Evolutionary conservation across 2,888 invertebrate species (phyloP), one percentile per base, ranked within the genome.

Genomic region (Dicyrtoma fusca): DNA sequence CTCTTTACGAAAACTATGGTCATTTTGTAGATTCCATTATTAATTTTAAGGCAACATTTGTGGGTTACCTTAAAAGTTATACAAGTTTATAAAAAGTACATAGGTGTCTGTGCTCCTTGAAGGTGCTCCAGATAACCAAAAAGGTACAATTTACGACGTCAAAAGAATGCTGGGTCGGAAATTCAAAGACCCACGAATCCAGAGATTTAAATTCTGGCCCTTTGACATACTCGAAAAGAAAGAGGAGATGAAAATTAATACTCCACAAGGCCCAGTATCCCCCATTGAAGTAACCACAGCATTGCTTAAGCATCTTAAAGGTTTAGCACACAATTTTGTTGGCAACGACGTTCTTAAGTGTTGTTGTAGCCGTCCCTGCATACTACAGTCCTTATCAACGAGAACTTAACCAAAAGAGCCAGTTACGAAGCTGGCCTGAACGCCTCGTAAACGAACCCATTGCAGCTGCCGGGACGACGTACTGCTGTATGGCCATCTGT

Each of bases 371-470:
- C 1, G 92, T 92, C 3, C 92, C 92, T 1, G 92, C 92, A 5
- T 92, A 92, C 82, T 90, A 90, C 84, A 88, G 87, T 81, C 88
- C 88, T 81, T 85, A 82, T 83, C 63, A 63, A n/a, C 17, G 89
- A 47, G 88, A 89, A 82, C 89, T 95, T 1, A 89, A n/a, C 89
- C 19, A 89, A 89, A 82, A 95, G 95, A 84, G 93, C 94, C 8
- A 95, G 94, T 0, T 86, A 86, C 13, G 91, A 85, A 82, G 90
- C 94, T 21, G 94, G 92, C 0, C 83, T 96, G 25, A 94, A 94
- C 83, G 94, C 95, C 94, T 95, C 74, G 92, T 94, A 78, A 94
- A 94, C 83, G 94, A 95, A 83, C 95, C 95, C 11, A 95, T 94
- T 1, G 92, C 92, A 0, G 94, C 93, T 17, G 93, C 93, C 26